Percentiles rank a stretch among this genome's conserved stretches.
phyloP scores from a whole-genome alignment of 2,888 invertebrate genomes.

The Parascotia fuliginaria region DNA sequence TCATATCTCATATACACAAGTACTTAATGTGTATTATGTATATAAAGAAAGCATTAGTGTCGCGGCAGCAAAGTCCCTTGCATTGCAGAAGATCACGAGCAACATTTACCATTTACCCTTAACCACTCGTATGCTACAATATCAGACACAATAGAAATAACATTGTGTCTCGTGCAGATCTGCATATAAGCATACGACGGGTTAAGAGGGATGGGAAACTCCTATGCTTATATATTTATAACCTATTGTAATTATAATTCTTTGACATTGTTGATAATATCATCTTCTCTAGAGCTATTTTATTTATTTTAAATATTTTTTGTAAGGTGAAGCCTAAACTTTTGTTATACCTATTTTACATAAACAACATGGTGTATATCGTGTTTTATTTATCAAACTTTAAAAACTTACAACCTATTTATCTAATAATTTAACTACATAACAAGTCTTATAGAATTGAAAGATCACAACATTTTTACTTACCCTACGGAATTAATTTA shows the following conservation, averaged over 20 bases:
- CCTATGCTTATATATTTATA: not conserved
- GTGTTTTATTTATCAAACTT: conserved; percentile 45
- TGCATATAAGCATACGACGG: too few species aligned
- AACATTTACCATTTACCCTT: too few species aligned
- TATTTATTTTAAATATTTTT: conserved; percentile 23
- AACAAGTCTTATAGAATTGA: not conserved
- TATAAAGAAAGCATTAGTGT: too few species aligned
- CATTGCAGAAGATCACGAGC: too few species aligned
- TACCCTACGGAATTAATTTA: too few species aligned
- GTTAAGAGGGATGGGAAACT: too few species aligned
- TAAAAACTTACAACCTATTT: conserved; percentile 38
- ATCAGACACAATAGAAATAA: too few species aligned
- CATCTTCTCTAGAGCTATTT: conserved; percentile 1
- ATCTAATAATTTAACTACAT: conserved; percentile 20
- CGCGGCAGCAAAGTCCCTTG: too few species aligned
- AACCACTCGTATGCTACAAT: too few species aligned
- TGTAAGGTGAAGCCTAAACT: conserved; percentile 27
- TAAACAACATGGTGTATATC: conserved; percentile 43
- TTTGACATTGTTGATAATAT: not conserved
- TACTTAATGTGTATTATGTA: too few species aligned
- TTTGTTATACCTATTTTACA: conserved; percentile 50
- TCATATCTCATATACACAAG: too few species aligned
- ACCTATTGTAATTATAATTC: not conserved
- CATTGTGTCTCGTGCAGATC: too few species aligned
- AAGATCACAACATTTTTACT: conserved; percentile 14